Conservation (phyloP, 2,888 invertebrate genomes). For the Lasius platythorax region DNA sequence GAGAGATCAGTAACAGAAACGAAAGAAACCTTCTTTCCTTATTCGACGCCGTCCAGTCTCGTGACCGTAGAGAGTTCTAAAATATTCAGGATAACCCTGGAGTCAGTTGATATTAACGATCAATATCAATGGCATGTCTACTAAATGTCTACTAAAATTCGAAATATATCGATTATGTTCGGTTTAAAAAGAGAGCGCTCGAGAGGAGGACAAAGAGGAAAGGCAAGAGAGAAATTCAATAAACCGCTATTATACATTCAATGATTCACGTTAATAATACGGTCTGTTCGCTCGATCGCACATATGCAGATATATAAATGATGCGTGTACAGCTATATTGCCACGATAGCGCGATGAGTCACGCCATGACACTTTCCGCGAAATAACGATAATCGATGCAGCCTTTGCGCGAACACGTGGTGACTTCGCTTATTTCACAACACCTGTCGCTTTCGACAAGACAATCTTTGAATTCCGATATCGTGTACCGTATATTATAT, state of each 20-base stretch:
- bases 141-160: conserved; percentile 73
- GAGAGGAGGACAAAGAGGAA: conserved; percentile 29
- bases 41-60: conserved; percentile 39
- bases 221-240: conserved; percentile 65
- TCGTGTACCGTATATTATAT: conserved; percentile 21
- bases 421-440: conserved; percentile 40
- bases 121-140: conserved; percentile 75
- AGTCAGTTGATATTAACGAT: conserved; percentile 68
- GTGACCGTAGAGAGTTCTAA: conserved; percentile 64
- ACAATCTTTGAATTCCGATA: conserved; percentile 32
- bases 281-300: conserved; percentile 55
- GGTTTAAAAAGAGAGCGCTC: background rate
- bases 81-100: conserved; percentile 75
- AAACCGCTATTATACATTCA: conserved; percentile 57
- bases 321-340: conserved; percentile 56
- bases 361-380: conserved; percentile 62
- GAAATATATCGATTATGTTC: conserved; percentile 52
- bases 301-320: conserved; percentile 53
- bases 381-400: conserved; percentile 66
- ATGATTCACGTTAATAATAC: conserved; percentile 67
- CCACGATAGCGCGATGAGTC: conserved; percentile 66
- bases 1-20: background rate
- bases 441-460: conserved; percentile 4
- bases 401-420: conserved; percentile 37
- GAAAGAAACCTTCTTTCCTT: conserved; percentile 13